Percentiles rank a stretch among this genome's conserved stretches.
Evolutionary conservation across 2,888 invertebrate genomes (phyloP).

Genomic region (Ecdyonurus torrentis): DNA sequence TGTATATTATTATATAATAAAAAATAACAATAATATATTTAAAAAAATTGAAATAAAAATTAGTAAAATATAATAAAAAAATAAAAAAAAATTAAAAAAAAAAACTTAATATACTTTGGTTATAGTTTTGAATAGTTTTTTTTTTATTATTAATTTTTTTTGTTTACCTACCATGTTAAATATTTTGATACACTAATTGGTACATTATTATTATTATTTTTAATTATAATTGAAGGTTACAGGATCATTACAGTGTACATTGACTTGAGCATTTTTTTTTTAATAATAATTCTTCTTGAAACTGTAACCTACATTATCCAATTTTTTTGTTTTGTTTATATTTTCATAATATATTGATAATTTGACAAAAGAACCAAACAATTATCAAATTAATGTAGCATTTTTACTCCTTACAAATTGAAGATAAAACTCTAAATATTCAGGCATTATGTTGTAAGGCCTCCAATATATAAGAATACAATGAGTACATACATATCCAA

Average conservation of each 20-base stretch:
- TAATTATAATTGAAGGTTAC: neutral
- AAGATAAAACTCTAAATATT: neutral
- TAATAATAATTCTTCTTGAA: neutral
- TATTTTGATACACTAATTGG: neutral
- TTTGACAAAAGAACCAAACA: neutral
- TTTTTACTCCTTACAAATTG: neutral
- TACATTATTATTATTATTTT: neutral
- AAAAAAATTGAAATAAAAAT: too few species aligned
- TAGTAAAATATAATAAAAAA: too few species aligned
- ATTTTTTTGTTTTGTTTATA: neutral
- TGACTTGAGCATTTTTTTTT: neutral
- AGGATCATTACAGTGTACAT: neutral
- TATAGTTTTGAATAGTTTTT: too few species aligned
- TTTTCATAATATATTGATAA: neutral
- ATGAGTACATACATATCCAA: neutral
- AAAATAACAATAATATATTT: too few species aligned
- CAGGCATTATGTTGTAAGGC: neutral
- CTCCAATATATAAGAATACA: neutral
- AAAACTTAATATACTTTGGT: too few species aligned
- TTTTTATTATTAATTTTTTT: too few species aligned
- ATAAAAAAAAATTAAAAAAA: too few species aligned
- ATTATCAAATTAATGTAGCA: neutral
- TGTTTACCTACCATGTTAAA: too few species aligned
- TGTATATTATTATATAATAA: too few species aligned
- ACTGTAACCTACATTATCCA: neutral